Evolutionary conservation across 1,140 invertebrate genomes (phyloP), one percentile per base, ranked within the genome.

Genomic region (Akabosia matsudoensis): DNA sequence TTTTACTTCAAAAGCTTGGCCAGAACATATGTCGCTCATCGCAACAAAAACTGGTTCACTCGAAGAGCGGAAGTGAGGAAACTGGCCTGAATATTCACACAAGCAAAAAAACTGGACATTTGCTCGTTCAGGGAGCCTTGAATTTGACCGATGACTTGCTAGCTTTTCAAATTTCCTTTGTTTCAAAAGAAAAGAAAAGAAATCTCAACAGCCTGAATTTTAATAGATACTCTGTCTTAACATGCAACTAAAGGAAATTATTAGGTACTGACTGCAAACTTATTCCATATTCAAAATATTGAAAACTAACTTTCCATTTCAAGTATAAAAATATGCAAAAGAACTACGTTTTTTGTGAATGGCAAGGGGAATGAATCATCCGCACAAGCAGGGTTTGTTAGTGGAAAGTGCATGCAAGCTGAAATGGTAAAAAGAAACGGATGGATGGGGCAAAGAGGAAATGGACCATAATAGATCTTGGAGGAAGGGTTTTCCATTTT

Each of bases 401-500:
- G 24, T 61, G 54, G 24, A 4, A 22, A 61, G 24, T 61, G 7
- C 14, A 61, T 61, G 18, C 18, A 16, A n/a, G 7, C 13, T 61
- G 4, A 24, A 22, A 61, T 24, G 24, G 54, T 4, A 10, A 61
- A 24, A 61, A 10, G 54, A 10, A 67, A 30, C 61, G 61, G 61
- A 67, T 67, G 61, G 61, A 67, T 31, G 61, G 61, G 61, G 61
- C 61, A 31, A 67, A 67, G 31, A 67, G 61, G 61, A 67, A 67
- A 67, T 67, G 61, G 30, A 30, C 7, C 54, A n/a, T 14, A 61
- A 61, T 61, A 22, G 37, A 45, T 10, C 54, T 56, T 56, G 24
- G 22, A 56, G 24, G 22, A 10, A 56, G 54, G 54, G 54, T 22
- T 56, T 56, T 7, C 37, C 18, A 45, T 45, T 45, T 18, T 45